A percentile compares a stretch with the other conserved stretches of the same genome.
phyloP scores from a whole-genome alignment of 2,888 invertebrate genomes.

The Thecocarcelia acutangulata region DNA sequence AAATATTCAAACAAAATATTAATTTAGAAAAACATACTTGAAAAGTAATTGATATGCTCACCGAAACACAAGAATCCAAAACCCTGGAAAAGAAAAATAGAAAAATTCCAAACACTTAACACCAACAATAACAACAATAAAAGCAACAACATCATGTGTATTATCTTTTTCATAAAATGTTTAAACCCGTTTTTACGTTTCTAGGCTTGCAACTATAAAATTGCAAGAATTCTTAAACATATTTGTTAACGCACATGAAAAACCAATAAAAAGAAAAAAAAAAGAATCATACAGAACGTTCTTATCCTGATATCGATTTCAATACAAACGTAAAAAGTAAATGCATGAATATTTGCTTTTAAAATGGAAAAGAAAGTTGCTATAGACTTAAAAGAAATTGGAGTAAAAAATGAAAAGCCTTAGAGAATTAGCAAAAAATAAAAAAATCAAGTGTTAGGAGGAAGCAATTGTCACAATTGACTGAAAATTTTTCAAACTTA shows the following conservation, averaged over 20 bases:
- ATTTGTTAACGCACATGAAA: constrained; percentile 40
- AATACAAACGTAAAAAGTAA: constrained; percentile 18
- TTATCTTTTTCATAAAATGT: constrained; percentile 1
- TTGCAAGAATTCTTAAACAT: constrained; percentile 33
- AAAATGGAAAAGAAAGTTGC: background rate
- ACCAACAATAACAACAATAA: background rate
- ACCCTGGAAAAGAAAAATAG: background rate
- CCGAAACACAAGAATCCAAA: constrained; percentile 3
- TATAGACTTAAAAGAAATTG: constrained; percentile 1
- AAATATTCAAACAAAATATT: constrained; percentile 50
- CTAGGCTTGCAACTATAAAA: constrained; percentile 5
- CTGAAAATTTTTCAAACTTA: constrained; percentile 3
- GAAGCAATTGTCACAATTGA: constrained; percentile 27
- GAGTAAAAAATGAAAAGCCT: background rate
- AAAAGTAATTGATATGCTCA: constrained; percentile 54
- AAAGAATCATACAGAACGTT: constrained; percentile 17
- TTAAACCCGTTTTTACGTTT: constrained; percentile 12
- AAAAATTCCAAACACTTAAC: background rate
- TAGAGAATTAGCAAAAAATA: background rate
- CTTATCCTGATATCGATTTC: constrained; percentile 43
- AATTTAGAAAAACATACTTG: constrained; percentile 39
- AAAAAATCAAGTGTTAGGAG: constrained; percentile 6
- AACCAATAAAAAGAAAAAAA: background rate
- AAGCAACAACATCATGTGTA: constrained; percentile 10
- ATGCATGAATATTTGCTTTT: background rate